Conservation (phyloP, 2,797 vertebrate genomes). For the Simalia tracyae region DNA sequence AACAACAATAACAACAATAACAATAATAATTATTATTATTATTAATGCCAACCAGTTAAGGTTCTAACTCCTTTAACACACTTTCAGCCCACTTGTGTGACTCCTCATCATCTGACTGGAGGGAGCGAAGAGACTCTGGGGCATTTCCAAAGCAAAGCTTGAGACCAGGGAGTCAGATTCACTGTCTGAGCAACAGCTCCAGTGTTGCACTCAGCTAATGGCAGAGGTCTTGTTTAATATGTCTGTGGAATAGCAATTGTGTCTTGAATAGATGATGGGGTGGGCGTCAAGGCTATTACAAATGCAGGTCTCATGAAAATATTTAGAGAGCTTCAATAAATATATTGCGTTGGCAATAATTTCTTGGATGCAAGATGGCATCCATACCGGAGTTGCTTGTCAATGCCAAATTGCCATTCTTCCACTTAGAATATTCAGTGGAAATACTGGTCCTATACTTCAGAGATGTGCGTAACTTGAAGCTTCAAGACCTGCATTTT, state of each 20-base stretch:
- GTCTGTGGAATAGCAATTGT: no score
- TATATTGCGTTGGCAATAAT: neutral
- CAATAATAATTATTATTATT: no score
- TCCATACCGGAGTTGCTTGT: neutral
- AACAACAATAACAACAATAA: no score
- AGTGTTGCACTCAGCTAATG: neutral
- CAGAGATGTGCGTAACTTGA: no score
- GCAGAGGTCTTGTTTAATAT: neutral
- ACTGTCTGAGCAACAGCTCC: no score
- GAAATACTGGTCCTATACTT: no score
- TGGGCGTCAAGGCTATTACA: neutral
- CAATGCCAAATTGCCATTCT: neutral
- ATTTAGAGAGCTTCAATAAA: neutral
- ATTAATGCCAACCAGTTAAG: neutral
- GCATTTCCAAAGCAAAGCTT: neutral
- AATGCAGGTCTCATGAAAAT: neutral
- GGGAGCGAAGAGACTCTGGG: neutral
- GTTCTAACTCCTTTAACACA: neutral
- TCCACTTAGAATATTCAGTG: no score
- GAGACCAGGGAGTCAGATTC: no score
- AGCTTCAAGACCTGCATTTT: no score
- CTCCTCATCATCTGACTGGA: neutral
- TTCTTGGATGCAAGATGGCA: neutral
- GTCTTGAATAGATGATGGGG: no score
- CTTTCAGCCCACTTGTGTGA: neutral